Conservation (phyloP, 1,140 invertebrate species). For the Pogonognathellus flavescens region DNA sequence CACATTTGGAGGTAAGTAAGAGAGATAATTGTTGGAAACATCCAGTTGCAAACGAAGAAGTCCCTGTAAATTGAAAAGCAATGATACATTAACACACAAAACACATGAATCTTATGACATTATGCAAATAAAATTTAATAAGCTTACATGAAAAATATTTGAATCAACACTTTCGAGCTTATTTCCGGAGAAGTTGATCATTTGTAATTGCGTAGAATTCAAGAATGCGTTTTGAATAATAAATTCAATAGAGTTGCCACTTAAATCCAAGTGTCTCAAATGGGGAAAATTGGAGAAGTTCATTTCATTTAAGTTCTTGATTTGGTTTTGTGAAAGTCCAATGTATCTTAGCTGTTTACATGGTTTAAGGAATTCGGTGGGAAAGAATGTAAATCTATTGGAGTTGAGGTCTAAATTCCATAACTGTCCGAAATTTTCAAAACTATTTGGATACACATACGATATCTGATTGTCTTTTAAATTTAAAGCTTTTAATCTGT, state of each 20-base stretch:
- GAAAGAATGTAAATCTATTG: conserved; percentile 86
- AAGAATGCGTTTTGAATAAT: conserved; percentile 89
- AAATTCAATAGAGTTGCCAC: conserved; percentile 82
- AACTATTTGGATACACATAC: conserved; percentile 85
- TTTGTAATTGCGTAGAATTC: conserved; percentile 89
- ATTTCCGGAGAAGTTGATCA: conserved; percentile 83
- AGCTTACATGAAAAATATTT: conserved; percentile 79
- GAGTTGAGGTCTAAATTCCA: conserved; percentile 77
- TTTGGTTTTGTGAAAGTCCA: conserved; percentile 81
- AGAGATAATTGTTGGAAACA: conserved; percentile 81
- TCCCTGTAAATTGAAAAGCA: conserved; percentile 70
- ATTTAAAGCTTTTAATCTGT: conserved; percentile 78
- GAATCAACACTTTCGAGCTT: conserved; percentile 82
- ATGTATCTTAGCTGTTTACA: conserved; percentile 81
- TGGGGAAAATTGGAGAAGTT: conserved; percentile 85
- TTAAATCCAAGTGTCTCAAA: conserved; percentile 78
- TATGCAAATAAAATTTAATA: background rate
- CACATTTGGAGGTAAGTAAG: conserved; percentile 83
- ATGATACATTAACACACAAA: too few species aligned
- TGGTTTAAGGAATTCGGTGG: conserved; percentile 76
- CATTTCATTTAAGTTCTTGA: conserved; percentile 84
- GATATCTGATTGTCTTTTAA: conserved; percentile 82
- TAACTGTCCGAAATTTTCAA: conserved; percentile 83
- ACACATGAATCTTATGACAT: too few species aligned
- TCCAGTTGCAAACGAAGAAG: conserved; percentile 83